phyloP scores from a whole-genome alignment of 2,797 vertebrate species.

The Thaleichthys pacificus region DNA sequence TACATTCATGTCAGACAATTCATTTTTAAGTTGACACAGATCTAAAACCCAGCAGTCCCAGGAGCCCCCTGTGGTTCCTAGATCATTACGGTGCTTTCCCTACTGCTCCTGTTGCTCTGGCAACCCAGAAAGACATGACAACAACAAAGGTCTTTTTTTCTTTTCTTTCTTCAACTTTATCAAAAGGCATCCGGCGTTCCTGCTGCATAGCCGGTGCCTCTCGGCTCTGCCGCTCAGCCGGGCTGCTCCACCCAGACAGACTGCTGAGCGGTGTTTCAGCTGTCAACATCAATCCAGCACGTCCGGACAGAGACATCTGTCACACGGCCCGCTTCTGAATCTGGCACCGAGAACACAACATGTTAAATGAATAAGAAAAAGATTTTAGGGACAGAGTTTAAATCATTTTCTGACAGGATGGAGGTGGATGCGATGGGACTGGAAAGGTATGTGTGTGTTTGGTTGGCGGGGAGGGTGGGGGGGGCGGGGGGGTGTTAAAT shows the following conservation, averaged over 20 bases:
- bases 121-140: background rate
- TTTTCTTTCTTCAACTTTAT: conserved; percentile 3
- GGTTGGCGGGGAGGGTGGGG: conserved; percentile 8
- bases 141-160: background rate
- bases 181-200: conserved; percentile 3
- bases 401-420: conserved; percentile 27
- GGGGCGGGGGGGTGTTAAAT: conserved; percentile 12
- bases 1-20: background rate
- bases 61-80: background rate
- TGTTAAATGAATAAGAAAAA: conserved; percentile 33
- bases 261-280: background rate
- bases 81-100: background rate
- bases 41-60: background rate
- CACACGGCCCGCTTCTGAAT: conserved; percentile 11
- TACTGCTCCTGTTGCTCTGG: background rate
- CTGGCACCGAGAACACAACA: conserved; percentile 13
- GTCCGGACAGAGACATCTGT: conserved; percentile 17
- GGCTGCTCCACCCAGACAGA: background rate
- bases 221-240: background rate
- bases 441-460: background rate
- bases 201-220: background rate
- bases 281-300: conserved; percentile 27
- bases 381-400: conserved; percentile 23
- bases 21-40: background rate
- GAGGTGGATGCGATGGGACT: background rate